A percentile compares a stretch with the other conserved stretches of the same genome.
These are phyloP conservation scores for Oscheius sp. DNA, from an alignment of 2,888 invertebrate genomes.

Conservation along the genomic window DNA sequence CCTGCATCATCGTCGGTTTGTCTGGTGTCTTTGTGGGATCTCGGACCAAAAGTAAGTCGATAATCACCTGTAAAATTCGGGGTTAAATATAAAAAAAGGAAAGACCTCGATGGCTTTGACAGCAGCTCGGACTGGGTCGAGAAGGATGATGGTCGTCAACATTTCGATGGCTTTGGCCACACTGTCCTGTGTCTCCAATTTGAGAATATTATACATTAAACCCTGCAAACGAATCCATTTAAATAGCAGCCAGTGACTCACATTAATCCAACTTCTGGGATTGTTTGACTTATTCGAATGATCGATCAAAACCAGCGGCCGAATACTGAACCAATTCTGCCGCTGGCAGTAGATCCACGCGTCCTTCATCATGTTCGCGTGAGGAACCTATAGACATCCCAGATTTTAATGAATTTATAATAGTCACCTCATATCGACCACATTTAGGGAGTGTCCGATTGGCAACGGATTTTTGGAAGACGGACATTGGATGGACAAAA, in stretches of 20 bases:
- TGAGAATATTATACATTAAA: conserved; percentile 22
- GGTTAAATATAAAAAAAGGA: neutral
- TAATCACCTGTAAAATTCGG: neutral
- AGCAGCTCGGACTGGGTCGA: conserved; percentile 25
- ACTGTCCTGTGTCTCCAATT: conserved; percentile 16
- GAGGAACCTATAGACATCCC: conserved; percentile 13
- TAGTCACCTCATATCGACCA: conserved; percentile 12
- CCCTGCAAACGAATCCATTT: conserved; percentile 1
- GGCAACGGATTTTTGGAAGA: conserved; percentile 32
- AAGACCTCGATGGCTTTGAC: conserved; percentile 26
- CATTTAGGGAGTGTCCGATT: conserved; percentile 29
- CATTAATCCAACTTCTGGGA: conserved; percentile 29
- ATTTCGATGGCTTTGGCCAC: conserved; percentile 29
- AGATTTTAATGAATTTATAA: too few relatives aligned
- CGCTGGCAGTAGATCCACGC: conserved; percentile 32
- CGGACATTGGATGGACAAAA: conserved; percentile 21
- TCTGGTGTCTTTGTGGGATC: neutral
- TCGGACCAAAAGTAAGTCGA: conserved; percentile 1
- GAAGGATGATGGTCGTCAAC: conserved; percentile 19
- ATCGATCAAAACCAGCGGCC: conserved; percentile 23
- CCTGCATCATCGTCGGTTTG: conserved; percentile 19
- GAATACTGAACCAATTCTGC: conserved; percentile 33
- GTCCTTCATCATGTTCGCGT: conserved; percentile 31
- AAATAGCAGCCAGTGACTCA: neutral
- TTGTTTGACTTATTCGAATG: conserved; percentile 29